phyloP scores from a whole-genome alignment of 2,113 vertebrate species.

The Indicator indicator region DNA sequence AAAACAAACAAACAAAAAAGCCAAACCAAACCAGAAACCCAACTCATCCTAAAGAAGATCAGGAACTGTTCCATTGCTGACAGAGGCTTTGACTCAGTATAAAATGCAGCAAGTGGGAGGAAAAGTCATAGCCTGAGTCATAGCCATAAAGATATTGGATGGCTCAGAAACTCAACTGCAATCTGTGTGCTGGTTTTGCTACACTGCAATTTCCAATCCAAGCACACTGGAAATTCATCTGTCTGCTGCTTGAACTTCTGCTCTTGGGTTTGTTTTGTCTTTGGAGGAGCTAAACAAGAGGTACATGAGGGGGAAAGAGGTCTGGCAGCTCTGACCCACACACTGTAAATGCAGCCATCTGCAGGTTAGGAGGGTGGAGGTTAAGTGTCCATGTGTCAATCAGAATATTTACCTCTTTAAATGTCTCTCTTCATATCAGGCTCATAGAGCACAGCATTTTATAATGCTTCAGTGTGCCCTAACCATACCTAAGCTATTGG shows the following conservation, averaged over 20 bases:
- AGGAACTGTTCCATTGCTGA: background rate
- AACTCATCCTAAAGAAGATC: background rate
- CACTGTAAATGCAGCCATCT: background rate
- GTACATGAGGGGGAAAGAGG: background rate
- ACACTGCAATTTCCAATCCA: accelerated
- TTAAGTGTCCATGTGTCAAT: background rate
- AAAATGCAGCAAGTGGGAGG: background rate
- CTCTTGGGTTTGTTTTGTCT: background rate
- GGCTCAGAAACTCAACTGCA: background rate
- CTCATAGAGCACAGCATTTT: background rate
- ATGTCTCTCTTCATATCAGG: background rate
- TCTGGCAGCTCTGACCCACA: background rate
- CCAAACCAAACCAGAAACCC: too few species aligned
- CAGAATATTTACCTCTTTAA: background rate
- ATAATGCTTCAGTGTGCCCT: background rate
- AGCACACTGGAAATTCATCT: background rate
- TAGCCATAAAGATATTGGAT: background rate
- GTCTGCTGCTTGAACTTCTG: background rate
- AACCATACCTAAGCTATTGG: background rate
- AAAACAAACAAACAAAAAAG: too few species aligned
- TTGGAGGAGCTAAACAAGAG: background rate
- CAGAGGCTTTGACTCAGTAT: background rate
- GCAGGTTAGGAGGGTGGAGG: background rate
- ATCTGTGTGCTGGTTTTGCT: background rate
- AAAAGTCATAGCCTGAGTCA: background rate